phyloP scores from a whole-genome alignment of 92 coral and sea anemone species.

The Paragorgia papillata region DNA sequence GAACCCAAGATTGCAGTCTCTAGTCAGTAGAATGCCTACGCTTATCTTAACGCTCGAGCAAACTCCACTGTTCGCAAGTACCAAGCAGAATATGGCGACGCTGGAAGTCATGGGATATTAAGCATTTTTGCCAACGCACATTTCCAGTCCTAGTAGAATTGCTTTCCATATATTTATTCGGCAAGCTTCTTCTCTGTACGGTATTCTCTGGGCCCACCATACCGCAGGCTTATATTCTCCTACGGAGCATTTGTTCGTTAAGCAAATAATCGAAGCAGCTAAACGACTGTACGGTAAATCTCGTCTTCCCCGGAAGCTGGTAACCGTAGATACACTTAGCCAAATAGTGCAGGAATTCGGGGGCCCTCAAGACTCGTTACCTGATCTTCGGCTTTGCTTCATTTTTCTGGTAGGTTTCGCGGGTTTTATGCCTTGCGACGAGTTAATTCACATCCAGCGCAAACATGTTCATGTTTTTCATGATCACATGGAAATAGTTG shows the following conservation, averaged over 20 bases:
- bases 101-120: conserved; percentile 63
- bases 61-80: conserved; percentile 56
- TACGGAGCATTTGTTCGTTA: conserved; percentile 53
- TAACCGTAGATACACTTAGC: conserved; percentile 14
- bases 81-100: conserved; percentile 53
- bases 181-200: conserved; percentile 45
- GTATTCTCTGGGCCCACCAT: conserved; percentile 57
- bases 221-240: conserved; percentile 60
- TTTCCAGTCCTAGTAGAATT: conserved; percentile 19
- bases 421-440: conserved; percentile 4
- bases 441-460: too few species aligned
- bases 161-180: conserved; percentile 16
- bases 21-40: conserved; percentile 42
- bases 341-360: conserved; percentile 11
- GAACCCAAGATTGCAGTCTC: conserved; percentile 12
- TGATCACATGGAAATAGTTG: conserved; percentile 7
- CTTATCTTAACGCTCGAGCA: conserved; percentile 50
- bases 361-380: conserved; percentile 27
- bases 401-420: conserved; percentile 31
- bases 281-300: conserved; percentile 58
- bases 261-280: conserved; percentile 58
- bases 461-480: neutral
- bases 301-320: conserved; percentile 2
- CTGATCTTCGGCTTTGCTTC: conserved; percentile 41
- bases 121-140: neutral